Evolutionary conservation across 2,888 invertebrate genomes (phyloP).

Genomic region (Platypus cylindrus): DNA sequence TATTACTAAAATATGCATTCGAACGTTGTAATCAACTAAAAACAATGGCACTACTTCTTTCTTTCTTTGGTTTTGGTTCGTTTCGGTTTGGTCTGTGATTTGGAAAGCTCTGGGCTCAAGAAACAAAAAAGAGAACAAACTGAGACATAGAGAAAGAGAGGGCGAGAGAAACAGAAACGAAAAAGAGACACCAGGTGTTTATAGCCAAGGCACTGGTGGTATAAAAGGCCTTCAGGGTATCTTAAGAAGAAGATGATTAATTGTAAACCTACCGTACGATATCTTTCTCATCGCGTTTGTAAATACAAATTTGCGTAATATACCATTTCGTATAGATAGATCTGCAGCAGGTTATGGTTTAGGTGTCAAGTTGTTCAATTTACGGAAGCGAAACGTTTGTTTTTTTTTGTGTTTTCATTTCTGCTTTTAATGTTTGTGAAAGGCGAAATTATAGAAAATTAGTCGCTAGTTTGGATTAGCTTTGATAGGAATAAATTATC

Average conservation of each 20-base stretch:
- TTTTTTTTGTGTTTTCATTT: too few species aligned
- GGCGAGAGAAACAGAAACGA: too few species aligned
- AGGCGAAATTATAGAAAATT: too few species aligned
- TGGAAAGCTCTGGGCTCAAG: too few species aligned
- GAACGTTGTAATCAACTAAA: conserved; percentile 18
- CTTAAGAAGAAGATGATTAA: conserved; percentile 31
- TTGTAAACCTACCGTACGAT: conserved; percentile 34
- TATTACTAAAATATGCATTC: conserved; percentile 15
- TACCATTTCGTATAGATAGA: too few species aligned
- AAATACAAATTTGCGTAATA: conserved; percentile 16
- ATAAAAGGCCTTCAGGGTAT: too few species aligned
- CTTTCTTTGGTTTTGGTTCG: too few species aligned
- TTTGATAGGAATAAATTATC: too few species aligned
- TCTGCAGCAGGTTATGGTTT: conserved; percentile 14
- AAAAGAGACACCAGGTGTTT: conserved; percentile 30
- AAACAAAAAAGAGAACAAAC: too few species aligned
- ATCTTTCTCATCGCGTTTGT: conserved; percentile 23
- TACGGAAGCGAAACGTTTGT: conserved; percentile 12
- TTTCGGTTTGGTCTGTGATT: too few species aligned
- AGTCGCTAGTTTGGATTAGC: too few species aligned
- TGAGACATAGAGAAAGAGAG: too few species aligned
- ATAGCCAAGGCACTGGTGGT: conserved; percentile 22
- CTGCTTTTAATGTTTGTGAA: conserved; percentile 10
- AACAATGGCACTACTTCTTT: conserved; percentile 29
- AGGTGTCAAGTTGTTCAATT: conserved; percentile 12